Evolutionary conservation across 2,797 vertebrate genomes (phyloP), one percentile per base, ranked within the genome.

Genomic region (Chromobotia macracanthus): DNA sequence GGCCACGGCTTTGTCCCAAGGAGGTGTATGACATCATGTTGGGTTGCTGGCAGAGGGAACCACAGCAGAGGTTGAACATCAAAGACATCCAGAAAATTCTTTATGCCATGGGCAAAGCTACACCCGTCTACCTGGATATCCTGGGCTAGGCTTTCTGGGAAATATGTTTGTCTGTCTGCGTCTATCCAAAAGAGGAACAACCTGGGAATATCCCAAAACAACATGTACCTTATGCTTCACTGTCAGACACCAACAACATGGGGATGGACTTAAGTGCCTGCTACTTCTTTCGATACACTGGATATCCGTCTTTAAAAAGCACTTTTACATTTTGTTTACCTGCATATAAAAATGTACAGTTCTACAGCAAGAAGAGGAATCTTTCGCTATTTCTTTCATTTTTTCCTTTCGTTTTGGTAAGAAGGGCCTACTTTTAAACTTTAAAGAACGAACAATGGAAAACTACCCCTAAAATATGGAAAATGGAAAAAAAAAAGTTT

Each of bases 41-140:
- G 84, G 96, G 97, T 83, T 99, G 97, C 89, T 99, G 97, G 97
- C 97, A 99, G 91, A 93, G 97, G 82, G 97, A 99, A 85, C 97
- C 97, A 1, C 98, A 99, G 81, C 97, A 98, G 88, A 88, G 98
- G 84, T 92, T 98, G 82, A 97, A 96, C 89, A 96, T 99, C 88
- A 99, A 97, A 89, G 97, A 99, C 87, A 99, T 99, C 91, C 96
- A 96, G 91, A 98, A 97, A 89, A 95, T 96, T 79, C 94, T 99
- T 77, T 94, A 95, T 7, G 91, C 95, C 58, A 80, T 99, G 90
- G 97, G 97, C 88, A 99, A 99, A 91, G 94, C 96, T 85, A 95
- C 96, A 35, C 98, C 97, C 6, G 96, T 98, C 87, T 99, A 99
- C 89, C 94, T 99, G 94, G 97, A 99, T 91, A 97, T 96, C 90